Evolutionary conservation across 2,113 vertebrate species (phyloP).

Genomic region (Ariopsis seemanni): DNA sequence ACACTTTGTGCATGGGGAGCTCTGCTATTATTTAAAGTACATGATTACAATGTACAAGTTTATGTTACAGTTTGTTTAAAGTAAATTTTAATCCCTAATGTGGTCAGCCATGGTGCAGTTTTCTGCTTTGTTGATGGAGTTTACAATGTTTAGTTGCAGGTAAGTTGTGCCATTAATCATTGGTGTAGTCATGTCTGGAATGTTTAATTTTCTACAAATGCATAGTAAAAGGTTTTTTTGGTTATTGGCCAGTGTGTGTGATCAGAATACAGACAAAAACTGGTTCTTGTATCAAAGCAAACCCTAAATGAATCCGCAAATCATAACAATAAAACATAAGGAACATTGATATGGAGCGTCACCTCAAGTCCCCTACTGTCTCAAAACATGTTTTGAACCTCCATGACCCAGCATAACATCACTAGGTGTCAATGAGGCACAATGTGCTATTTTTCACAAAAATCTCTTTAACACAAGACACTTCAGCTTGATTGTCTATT

Average conservation of each 20-base stretch:
- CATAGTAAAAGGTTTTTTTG: neutral
- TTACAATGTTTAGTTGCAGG: neutral
- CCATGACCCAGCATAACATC: neutral
- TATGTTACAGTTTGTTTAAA: neutral
- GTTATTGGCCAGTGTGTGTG: too few species aligned
- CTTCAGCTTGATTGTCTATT: neutral
- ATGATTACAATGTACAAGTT: neutral
- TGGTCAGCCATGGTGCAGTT: neutral
- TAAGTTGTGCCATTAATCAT: neutral
- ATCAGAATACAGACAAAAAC: too few species aligned
- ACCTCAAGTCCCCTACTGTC: neutral
- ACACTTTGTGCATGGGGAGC: too few species aligned
- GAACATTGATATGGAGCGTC: neutral
- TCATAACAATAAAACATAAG: neutral
- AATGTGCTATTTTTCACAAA: neutral
- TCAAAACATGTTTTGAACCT: neutral
- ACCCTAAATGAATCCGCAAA: neutral
- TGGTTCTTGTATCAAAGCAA: too few species aligned
- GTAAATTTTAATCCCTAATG: neutral
- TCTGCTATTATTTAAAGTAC: neutral
- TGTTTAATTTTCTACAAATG: neutral
- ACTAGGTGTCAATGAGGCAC: neutral
- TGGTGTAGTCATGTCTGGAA: too few species aligned
- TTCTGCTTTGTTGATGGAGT: neutral
- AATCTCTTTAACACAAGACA: neutral